These are phyloP conservation scores for Bombus difficillimus DNA, from an alignment of 1,140 invertebrate genomes.

Conservation along the genomic window DNA sequence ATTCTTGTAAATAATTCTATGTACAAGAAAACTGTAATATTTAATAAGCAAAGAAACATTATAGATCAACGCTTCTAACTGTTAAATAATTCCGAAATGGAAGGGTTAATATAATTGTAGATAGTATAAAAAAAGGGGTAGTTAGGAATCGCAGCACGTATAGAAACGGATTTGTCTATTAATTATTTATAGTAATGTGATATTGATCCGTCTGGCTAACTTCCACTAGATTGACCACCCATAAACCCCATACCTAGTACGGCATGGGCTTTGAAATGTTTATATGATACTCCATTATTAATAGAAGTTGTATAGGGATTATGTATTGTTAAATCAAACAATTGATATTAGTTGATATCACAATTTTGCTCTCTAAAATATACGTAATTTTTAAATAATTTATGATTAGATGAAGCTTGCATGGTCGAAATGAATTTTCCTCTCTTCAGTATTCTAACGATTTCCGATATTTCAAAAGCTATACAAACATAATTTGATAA, in stretches of 20 bases:
- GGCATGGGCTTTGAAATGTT: slow-evolving; percentile 49
- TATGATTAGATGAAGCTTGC: background rate
- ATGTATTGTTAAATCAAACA: slow-evolving; percentile 45
- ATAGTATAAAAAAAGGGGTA: slow-evolving; percentile 36
- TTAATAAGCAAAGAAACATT: no score
- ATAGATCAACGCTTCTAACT: no score
- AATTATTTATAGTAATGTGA: slow-evolving; percentile 82
- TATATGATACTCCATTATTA: slow-evolving; percentile 38
- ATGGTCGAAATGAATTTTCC: background rate
- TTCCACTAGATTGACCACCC: slow-evolving; percentile 65
- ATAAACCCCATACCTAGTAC: slow-evolving; percentile 60
- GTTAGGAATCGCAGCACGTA: slow-evolving; percentile 50
- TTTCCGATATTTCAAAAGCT: background rate
- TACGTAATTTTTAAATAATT: background rate
- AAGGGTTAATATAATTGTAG: background rate
- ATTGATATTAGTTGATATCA: slow-evolving; percentile 5
- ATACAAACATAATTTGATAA: background rate
- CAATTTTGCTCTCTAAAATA: background rate
- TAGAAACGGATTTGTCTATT: slow-evolving; percentile 69
- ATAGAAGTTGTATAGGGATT: slow-evolving; percentile 3
- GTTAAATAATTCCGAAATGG: no score
- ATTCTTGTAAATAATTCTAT: no score
- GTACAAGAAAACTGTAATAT: no score
- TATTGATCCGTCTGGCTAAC: slow-evolving; percentile 80
- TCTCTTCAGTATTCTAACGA: background rate